Evolutionary conservation across 2,888 invertebrate genomes (phyloP), one percentile per base, ranked within the genome.

Genomic region (Drosophila prostipennis): DNA sequence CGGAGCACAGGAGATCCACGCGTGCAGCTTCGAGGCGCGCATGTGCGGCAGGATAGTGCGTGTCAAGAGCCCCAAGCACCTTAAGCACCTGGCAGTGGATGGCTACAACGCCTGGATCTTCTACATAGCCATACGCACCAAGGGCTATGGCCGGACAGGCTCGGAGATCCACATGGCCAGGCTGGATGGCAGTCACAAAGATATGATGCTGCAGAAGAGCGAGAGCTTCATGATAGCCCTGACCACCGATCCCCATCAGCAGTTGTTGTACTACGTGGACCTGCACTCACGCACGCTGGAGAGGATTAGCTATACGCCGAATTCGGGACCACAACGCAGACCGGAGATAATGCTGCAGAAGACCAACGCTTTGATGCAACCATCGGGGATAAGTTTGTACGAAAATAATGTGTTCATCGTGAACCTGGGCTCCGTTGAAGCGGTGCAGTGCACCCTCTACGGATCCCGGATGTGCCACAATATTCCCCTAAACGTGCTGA

Each of bases 351-450:
- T 94, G 39, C 79, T 94, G 39, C 90, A 91, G 11, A 92, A 92
- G 69, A 91, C 93, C 26, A 90, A 92, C 0, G 90, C 93, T 1
- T 89, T 94, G 0, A 89, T 92, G 55, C 93, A 93, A 37, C 95
- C 96, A 0, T 93, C 94, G 45, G 94, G 94, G 0, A 90, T 97
- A 23, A 94, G 94, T 6, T 92, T 97, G 45, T 96, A 95, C 89
- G 96, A 96, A 89, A 95, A 96, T 90, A 93, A 95, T 74, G 92
- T 97, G 1, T 98, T 96, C 91, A 96, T 96, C 93, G 91, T 95
- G 0, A 93, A 93, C 5, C 92, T 93, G 0, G 93, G 93, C 51
- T 91, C 93, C 1, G 93, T 93, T 46, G 93, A 93, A 23, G 92
- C 96, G 34, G 92, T 92, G 16, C 94, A 94, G 60, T 96, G 95